Base-by-base conservation (phyloP, 1,140 invertebrate species). In the Phenacoccus solenopsis region DNA sequence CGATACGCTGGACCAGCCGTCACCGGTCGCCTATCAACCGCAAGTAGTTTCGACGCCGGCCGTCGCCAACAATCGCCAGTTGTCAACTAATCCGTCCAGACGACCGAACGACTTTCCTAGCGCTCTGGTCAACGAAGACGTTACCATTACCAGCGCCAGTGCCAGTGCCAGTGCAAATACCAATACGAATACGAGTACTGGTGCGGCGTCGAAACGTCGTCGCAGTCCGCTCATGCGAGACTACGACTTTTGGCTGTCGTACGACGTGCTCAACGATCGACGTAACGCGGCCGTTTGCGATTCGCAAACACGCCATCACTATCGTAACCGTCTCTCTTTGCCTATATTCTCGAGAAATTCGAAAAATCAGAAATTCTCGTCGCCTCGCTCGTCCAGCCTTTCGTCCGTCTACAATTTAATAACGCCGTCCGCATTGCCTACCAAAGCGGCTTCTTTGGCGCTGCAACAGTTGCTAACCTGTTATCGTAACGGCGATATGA, bases 401-500 rank as follows among this genome's bases (percentile, higher is more conserved):
- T 28, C 64, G 64, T 71, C 71, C 12, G 32, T 70, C 12, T 32
- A 57, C 21, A 56, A 56, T 12, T 28, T 30, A n/a, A 35, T 59
- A 13, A 16, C 25, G 1, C 59, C 69, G 22, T 69, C 68, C 49
- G 69, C 69, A n/a, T 35, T 70, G 16, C 69, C 71, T 3, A 70
- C 73, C 21, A 73, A 72, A 70, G 80, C 80, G 25, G 78, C 81
- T 0, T 79, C 79, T 1, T 84, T 88, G 70, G 86, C 87, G 0
- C 85, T 89, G 24, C 83, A 87, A 68, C 87, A 87, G 74, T 78
- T 89, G 49, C 77, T 88, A 24, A 78, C 81, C 30, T 84, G 87
- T 75, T 85, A 86, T 0, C 78, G 86, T 20, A 89, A 89, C 75
- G 87, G 87, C 1, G 88, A 89, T 77, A 85, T 88, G 73, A 82